Conservation (phyloP, 2,888 invertebrate genomes). For the Hyposoter didymator region DNA sequence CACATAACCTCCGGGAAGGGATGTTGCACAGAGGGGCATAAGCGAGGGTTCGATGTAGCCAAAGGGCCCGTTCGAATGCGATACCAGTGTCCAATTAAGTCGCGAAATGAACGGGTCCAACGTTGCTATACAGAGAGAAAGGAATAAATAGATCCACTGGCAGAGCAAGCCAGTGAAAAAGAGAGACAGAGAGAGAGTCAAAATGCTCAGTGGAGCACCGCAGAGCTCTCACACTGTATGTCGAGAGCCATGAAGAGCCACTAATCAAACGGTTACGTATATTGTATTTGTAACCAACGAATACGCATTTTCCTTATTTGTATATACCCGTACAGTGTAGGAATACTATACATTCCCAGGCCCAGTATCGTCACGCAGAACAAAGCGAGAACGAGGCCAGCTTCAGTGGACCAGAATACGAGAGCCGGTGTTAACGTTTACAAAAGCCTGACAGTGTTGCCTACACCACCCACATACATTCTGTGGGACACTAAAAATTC, state of each 20-base stretch:
- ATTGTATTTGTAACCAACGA: conserved; percentile 40
- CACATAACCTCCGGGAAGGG: conserved; percentile 38
- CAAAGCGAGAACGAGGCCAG: conserved; percentile 26
- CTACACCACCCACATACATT: background rate
- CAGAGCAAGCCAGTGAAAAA: conserved; percentile 16
- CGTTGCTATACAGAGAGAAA: conserved; percentile 68
- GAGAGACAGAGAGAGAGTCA: conserved; percentile 32
- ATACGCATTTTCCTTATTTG: conserved; percentile 38
- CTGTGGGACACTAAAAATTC: background rate
- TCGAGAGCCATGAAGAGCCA: conserved; percentile 69
- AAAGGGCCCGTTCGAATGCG: conserved; percentile 68
- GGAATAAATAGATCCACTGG: background rate
- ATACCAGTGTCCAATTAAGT: conserved; percentile 77
- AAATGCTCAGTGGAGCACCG: conserved; percentile 61
- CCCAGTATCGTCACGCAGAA: conserved; percentile 36
- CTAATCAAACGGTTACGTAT: conserved; percentile 75
- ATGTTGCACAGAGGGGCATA: conserved; percentile 42
- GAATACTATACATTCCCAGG: background rate
- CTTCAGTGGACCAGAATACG: conserved; percentile 31
- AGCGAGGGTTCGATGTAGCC: conserved; percentile 51
- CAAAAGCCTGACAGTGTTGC: conserved; percentile 29
- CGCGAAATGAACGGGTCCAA: conserved; percentile 73
- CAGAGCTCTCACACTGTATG: conserved; percentile 48
- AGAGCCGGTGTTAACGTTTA: conserved; percentile 31
- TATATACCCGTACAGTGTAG: conserved; percentile 5